phyloP scores from a whole-genome alignment of 2,888 invertebrate species.

The Pecten maximus region DNA sequence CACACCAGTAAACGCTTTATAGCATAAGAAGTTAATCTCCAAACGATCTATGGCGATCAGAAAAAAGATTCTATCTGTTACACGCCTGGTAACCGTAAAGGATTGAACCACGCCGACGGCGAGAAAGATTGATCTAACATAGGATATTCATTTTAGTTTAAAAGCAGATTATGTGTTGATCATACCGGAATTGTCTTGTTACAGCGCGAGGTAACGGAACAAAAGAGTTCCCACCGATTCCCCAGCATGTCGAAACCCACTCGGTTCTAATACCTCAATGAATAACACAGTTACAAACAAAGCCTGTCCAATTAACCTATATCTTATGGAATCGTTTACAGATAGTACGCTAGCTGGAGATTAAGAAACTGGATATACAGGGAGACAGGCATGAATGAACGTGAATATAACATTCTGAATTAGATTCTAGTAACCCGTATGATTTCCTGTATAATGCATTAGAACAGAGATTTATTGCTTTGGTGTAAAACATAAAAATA shows the following conservation, averaged over 20 bases:
- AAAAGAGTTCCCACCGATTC: not conserved
- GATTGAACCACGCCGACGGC: not conserved
- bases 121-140: not conserved
- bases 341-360: not conserved
- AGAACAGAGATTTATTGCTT: not conserved
- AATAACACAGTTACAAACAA: not conserved
- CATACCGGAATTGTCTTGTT: not conserved
- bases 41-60: not conserved
- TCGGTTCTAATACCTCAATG: not conserved
- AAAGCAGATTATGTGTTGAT: not conserved
- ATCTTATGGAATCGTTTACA: not conserved
- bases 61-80: not conserved
- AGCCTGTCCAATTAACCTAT: not conserved
- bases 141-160: not conserved
- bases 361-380: not conserved
- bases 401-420: too few relatives aligned
- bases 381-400: not conserved
- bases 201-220: not conserved
- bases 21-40: not conserved
- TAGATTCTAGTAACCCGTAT: not conserved
- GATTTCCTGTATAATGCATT: not conserved
- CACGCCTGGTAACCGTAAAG: not conserved
- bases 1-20: not conserved
- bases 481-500: not conserved
- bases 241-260: not conserved